These are phyloP conservation scores for Falco peregrinus DNA, from an alignment of 2,797 vertebrate genomes.

Conservation along the genomic window DNA sequence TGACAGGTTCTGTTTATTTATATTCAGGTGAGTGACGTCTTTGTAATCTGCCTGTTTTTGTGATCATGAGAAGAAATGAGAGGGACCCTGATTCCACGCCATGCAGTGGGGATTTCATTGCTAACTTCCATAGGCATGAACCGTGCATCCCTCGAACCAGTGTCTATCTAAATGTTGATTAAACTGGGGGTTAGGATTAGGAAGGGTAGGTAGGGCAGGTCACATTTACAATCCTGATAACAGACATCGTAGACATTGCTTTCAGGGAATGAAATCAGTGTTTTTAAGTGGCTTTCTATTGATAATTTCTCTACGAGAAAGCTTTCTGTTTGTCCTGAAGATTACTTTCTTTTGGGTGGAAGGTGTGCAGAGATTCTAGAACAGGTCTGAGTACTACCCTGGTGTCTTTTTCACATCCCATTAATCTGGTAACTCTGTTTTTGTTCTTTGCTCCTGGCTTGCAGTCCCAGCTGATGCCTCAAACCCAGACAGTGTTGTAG, in stretches of 20 bases:
- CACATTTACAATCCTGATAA: fast-evolving
- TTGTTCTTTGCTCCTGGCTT: not conserved
- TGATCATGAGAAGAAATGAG: not conserved
- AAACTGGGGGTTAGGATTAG: not conserved
- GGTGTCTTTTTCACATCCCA: fast-evolving
- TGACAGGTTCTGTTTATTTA: constrained; percentile 70
- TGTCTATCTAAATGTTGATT: not conserved
- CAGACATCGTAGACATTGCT: not conserved
- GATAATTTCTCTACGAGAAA: not conserved
- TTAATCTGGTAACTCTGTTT: fast-evolving
- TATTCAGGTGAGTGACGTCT: constrained; percentile 75
- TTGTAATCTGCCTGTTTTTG: not conserved
- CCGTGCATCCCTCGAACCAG: not conserved
- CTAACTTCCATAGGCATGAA: fast-evolving
- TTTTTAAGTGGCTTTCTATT: not conserved
- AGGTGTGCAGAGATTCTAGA: not conserved
- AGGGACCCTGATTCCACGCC: not conserved
- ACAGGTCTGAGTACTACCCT: not conserved
- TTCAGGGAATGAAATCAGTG: not conserved
- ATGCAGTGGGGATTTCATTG: not conserved
- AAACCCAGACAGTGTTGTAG: constrained; percentile 76
- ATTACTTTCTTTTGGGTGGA: not conserved
- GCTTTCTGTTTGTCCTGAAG: not conserved
- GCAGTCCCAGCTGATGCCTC: constrained; percentile 72
- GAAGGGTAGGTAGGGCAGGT: not conserved